A percentile compares a stretch with the other conserved stretches of the same genome.
Conservation (phyloP, 2,888 invertebrate species). For the Chironomus tentans region DNA sequence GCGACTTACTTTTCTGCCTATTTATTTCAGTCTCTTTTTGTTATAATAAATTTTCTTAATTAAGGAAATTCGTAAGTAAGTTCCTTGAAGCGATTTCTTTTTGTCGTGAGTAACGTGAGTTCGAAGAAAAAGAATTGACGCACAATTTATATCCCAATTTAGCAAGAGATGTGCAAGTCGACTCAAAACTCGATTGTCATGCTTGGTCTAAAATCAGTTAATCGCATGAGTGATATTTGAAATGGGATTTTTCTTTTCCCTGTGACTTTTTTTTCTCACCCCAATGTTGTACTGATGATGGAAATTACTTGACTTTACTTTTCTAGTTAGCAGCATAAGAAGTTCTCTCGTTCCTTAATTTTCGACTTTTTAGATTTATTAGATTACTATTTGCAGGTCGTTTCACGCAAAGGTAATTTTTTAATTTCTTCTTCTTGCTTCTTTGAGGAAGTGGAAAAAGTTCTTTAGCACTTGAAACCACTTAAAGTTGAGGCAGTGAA, state of each 20-base stretch:
- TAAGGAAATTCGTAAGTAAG: neutral
- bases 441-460: no score
- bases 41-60: slow-evolving; percentile 25
- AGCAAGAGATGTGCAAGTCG: neutral
- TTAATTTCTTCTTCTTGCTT: no score
- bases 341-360: neutral
- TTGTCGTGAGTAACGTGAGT: neutral
- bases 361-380: slow-evolving; percentile 1
- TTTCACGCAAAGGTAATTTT: slow-evolving; percentile 1
- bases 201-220: slow-evolving; percentile 17
- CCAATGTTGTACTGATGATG: neutral
- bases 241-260: slow-evolving; percentile 8
- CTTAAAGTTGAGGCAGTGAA: no score
- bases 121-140: neutral
- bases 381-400: slow-evolving; percentile 10
- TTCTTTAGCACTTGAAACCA: no score
- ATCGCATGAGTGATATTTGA: slow-evolving; percentile 24
- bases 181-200: slow-evolving; percentile 18
- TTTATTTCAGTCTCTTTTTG: neutral
- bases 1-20: neutral
- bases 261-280: neutral
- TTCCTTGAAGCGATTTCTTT: no score
- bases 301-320: no score
- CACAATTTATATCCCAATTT: neutral
- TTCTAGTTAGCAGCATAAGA: neutral